Base-by-base conservation (phyloP, 2,113 vertebrate genomes). In the Pachyramphus minor region DNA sequence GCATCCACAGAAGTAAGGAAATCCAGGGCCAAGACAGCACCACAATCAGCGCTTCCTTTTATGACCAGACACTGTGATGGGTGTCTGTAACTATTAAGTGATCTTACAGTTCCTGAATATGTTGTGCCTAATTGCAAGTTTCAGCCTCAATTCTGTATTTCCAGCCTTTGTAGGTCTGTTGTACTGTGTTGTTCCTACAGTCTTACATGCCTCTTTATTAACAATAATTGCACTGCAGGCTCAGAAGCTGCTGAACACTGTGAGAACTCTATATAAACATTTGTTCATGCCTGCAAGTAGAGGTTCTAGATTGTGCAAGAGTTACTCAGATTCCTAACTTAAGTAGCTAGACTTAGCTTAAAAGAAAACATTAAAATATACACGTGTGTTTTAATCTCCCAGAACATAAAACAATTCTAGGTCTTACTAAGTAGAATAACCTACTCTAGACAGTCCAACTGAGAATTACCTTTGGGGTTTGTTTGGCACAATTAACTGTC, bases 201-300 rank as follows among this genome's bases (percentile, higher is more conserved):
- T 95, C 63, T 92, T 66, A 95, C 42, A 82, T 77, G 87, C 92
- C 94, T 91, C 75, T 31, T 72, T 35, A 44, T 89, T 95, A 97
- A 95, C 78, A 89, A 58, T 93, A 93, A 89, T 92, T 96, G 94
- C 89, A 96, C 97, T 97, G 96, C 91, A 95, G 95, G 89, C 94
- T 93, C 95, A 73, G 85, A 96, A 97, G 69, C 94, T 95, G 94
- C 93, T 94, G 73, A 97, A 94, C 97, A 97, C 97, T 97, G 97
- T 98, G 97, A 98, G 93, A 97, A 97, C 96, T 91, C 86, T 93
- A 63, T 47, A 18, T 41, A 79, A 79, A 76, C 81, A 95, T 50
- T 81, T 62, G 28, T 52, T 66, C 44, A 71, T 58, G 92, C 84
- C 92, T 94, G 89, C 90, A 63, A 73, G 59, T 59, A 91, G 91